Evolutionary conservation across 2,113 vertebrate genomes (phyloP), one percentile per base, ranked within the genome.

Genomic region (Geothlypis trichas): DNA sequence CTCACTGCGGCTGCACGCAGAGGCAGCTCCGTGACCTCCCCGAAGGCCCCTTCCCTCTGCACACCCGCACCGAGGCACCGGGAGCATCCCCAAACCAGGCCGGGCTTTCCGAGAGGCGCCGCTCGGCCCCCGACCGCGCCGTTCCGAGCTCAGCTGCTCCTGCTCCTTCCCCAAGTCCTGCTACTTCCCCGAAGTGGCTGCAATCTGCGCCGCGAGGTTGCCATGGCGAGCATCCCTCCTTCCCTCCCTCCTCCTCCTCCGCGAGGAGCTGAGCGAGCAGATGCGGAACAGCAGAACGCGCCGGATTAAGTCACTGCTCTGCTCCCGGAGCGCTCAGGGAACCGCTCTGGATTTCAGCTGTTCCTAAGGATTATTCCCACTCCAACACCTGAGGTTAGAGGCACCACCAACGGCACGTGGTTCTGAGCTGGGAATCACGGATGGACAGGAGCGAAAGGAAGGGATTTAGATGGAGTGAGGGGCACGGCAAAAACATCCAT

Each of bases 201-300:
- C 71, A 79, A 68, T 65, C 55, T 71, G 84, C 90, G 86, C 90
- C 33, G 75, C 90, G 84, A 90, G 90, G 98, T 98, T 98, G 97
- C 98, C 98, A 98, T 98, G 98, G 98, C 94, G 94, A 98, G 95
- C 78, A 77, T 87, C 93, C 72, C 35, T 51, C 44, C 82, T 10
- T 51, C 30, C 31, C 47, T 65, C 39, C 77, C 77, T 92, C 97
- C 87, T 78, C 69, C 59, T 85, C 69, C 83, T 94, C 97, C 82
- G 94, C 35, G 90, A 88, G 94, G 42, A 84, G 52, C 91, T 9
- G 87, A 96, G 92, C 89, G 65, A 97, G 97, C 90, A 84, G 95
- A 92, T 85, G 94, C 89, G 83, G 77, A 95, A 96, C 95, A 37
- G 93, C 95, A 92, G 61, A 97, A 91, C 84, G 80, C 96, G 58